These are phyloP conservation scores for Podarcis raffonei DNA, from an alignment of 2,113 vertebrate species.

Conservation along the genomic window DNA sequence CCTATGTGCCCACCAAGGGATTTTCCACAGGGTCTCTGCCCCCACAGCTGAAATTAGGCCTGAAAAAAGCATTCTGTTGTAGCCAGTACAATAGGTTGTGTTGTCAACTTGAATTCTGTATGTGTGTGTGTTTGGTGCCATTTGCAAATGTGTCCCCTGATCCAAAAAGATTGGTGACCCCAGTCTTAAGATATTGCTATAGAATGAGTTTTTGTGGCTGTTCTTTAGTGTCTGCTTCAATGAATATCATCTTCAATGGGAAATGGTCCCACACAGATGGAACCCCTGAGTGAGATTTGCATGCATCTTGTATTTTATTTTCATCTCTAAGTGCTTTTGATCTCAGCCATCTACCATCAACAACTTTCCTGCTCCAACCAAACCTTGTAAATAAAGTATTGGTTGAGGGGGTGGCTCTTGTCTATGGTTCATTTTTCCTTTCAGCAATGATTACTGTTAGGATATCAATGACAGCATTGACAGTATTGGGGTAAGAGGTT, in stretches of 20 bases:
- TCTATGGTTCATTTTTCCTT: constrained; percentile 32
- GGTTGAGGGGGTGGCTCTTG: constrained; percentile 25
- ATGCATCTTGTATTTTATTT: constrained; percentile 4
- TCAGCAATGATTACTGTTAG: constrained; percentile 51
- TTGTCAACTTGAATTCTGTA: too few species aligned
- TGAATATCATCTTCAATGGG: not conserved
- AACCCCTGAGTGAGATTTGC: not conserved
- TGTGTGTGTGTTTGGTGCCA: too few species aligned
- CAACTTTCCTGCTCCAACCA: constrained; percentile 2
- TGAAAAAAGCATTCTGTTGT: too few species aligned
- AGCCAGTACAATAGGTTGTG: too few species aligned
- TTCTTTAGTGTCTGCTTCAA: not conserved
- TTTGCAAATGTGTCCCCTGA: too few species aligned
- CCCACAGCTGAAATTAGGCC: too few species aligned
- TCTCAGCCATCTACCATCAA: not conserved
- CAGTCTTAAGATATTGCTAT: not conserved
- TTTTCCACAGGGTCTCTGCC: too few species aligned
- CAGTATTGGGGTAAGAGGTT: not conserved
- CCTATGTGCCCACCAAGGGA: too few species aligned
- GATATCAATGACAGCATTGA: constrained; percentile 45
- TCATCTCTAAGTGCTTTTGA: not conserved
- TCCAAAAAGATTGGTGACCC: too few species aligned
- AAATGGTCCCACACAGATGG: not conserved
- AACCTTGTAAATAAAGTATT: constrained; percentile 29
- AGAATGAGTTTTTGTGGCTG: not conserved